Conservation (phyloP, 2,797 vertebrate species). For the Onychomys torridus region DNA sequence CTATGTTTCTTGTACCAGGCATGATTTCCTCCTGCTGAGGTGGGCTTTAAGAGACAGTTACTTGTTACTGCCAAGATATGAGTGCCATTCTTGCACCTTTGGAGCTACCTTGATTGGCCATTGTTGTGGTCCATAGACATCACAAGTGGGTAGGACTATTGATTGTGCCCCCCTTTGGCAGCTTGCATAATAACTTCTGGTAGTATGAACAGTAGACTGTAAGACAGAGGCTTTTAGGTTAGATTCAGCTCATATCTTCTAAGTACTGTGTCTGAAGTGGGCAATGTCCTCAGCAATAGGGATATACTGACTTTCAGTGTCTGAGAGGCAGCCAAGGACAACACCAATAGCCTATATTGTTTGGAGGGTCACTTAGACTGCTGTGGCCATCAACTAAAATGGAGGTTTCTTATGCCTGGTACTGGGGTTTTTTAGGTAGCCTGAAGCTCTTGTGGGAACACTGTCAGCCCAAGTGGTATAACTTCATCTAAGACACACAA, state of each 20-base stretch:
- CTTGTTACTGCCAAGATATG: neutral
- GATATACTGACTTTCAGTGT: neutral
- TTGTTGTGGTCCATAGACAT: neutral
- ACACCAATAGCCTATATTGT: neutral
- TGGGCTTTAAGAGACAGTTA: neutral
- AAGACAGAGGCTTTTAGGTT: neutral
- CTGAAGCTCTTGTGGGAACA: neutral
- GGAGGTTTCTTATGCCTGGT: neutral
- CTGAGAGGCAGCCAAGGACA: neutral
- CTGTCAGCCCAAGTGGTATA: neutral
- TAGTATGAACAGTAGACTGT: neutral
- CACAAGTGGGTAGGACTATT: neutral
- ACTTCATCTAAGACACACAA: neutral
- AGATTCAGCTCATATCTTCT: neutral
- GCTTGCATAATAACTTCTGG: neutral
- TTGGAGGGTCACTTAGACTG: neutral
- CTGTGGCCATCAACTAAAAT: neutral
- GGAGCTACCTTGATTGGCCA: neutral
- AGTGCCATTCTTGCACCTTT: neutral
- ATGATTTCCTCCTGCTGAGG: neutral
- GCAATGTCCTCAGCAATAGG: neutral
- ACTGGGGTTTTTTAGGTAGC: neutral
- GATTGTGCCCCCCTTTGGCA: neutral
- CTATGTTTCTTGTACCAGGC: neutral
- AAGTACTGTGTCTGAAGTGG: neutral